phyloP scores from a whole-genome alignment of 2,888 invertebrate genomes.

The Elmis aenea region DNA sequence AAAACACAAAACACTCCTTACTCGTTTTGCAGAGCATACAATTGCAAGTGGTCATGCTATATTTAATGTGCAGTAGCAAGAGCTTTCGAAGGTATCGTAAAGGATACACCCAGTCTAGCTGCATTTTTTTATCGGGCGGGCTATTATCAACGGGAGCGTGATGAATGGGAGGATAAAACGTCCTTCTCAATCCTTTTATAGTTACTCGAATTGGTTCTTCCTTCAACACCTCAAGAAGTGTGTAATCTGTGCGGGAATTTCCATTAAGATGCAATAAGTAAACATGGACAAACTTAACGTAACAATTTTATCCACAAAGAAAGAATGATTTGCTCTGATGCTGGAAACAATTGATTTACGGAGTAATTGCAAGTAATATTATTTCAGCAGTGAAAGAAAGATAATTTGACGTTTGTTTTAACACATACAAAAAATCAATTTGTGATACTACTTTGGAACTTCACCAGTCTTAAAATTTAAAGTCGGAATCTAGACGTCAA shows the following conservation, averaged over 20 bases:
- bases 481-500: no score
- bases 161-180: slow-evolving; percentile 83
- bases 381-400: no score
- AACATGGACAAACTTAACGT: no score
- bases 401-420: no score
- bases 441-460: no score
- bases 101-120: slow-evolving; percentile 92
- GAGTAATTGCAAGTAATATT: no score
- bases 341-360: no score
- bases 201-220: slow-evolving; percentile 81
- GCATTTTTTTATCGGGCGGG: slow-evolving; percentile 82
- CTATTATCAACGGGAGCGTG: slow-evolving; percentile 79
- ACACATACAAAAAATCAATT: no score
- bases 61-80: no score
- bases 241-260: slow-evolving; percentile 59
- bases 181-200: slow-evolving; percentile 74
- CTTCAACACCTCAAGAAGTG: slow-evolving; percentile 76
- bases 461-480: no score
- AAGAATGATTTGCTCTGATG: no score
- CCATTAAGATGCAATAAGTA: not conserved
- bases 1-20: not conserved
- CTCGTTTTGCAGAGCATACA: not conserved
- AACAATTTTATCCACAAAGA: no score
- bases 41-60: slow-evolving; percentile 10
- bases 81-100: slow-evolving; percentile 27